These are phyloP conservation scores for Pelochelys cantorii DNA, from an alignment of 2,797 vertebrate genomes.

Conservation along the genomic window DNA sequence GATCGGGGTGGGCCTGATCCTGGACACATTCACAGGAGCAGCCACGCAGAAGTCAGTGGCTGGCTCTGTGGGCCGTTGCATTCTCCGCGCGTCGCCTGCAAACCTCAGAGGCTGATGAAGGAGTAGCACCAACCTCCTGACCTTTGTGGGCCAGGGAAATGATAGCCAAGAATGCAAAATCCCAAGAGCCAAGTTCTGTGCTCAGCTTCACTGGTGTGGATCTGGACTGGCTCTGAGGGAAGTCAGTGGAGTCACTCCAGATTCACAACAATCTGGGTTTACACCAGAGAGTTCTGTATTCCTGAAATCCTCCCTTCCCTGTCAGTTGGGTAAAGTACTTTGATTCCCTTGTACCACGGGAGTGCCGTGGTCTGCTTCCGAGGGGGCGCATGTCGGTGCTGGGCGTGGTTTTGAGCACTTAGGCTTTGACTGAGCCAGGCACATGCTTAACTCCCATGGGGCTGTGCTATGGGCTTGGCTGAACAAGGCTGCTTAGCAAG, in stretches of 20 bases:
- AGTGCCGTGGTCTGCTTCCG: too few relatives aligned
- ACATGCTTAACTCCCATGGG: background rate
- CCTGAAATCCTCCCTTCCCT: background rate
- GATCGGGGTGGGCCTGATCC: fast-evolving
- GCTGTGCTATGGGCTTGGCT: background rate
- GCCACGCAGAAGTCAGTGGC: background rate
- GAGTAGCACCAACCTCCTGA: background rate
- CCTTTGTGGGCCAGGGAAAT: background rate
- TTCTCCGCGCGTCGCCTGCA: background rate
- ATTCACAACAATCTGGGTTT: background rate
- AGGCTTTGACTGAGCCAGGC: background rate
- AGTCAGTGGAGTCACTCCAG: background rate
- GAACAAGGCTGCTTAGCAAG: background rate
- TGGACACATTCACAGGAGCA: background rate
- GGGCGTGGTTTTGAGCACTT: background rate
- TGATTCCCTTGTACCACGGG: background rate
- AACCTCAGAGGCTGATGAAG: background rate
- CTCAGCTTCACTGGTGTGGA: background rate
- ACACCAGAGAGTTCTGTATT: background rate
- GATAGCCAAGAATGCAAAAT: background rate
- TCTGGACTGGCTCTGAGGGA: background rate
- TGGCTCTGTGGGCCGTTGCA: background rate
- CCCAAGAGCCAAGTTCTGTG: background rate
- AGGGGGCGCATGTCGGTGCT: background rate
- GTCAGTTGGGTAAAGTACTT: background rate